phyloP scores from a whole-genome alignment of 2,888 invertebrate species.

The Parthenolecanium corni region DNA sequence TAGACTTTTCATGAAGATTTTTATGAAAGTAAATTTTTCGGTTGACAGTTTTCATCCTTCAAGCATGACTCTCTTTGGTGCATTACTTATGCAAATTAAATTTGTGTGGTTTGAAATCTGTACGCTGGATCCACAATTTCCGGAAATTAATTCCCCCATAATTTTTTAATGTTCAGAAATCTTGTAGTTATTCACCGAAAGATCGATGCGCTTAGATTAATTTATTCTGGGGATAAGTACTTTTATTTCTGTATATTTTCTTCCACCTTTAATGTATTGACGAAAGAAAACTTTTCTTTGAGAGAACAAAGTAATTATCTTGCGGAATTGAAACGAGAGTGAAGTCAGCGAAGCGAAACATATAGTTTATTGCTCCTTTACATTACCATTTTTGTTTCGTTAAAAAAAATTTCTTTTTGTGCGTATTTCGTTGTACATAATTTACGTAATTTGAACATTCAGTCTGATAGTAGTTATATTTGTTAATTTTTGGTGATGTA shows the following conservation, averaged over 20 bases:
- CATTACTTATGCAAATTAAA: not conserved
- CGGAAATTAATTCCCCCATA: not conserved
- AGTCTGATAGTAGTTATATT: not conserved
- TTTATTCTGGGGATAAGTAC: no score
- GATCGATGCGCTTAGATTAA: not conserved
- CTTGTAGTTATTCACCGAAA: not conserved
- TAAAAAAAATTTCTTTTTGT: conserved; percentile 3
- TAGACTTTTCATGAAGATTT: no score
- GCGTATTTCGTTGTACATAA: not conserved
- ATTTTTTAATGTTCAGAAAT: not conserved
- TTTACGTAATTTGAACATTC: not conserved
- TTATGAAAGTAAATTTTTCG: no score
- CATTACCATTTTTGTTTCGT: conserved; percentile 4
- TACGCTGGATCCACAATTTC: not conserved
- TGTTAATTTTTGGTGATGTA: not conserved
- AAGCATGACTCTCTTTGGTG: not conserved
- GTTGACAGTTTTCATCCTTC: not conserved
- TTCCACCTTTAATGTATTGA: no score
- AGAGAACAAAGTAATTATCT: conserved; percentile 9
- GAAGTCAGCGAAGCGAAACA: conserved; percentile 12
- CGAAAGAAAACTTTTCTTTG: no score
- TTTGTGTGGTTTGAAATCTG: not conserved
- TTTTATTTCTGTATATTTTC: no score
- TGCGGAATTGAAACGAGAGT: conserved; percentile 12
- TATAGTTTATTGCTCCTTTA: not conserved